Conservation (phyloP, 2,797 vertebrate species). For the Arremon brunneinucha region DNA sequence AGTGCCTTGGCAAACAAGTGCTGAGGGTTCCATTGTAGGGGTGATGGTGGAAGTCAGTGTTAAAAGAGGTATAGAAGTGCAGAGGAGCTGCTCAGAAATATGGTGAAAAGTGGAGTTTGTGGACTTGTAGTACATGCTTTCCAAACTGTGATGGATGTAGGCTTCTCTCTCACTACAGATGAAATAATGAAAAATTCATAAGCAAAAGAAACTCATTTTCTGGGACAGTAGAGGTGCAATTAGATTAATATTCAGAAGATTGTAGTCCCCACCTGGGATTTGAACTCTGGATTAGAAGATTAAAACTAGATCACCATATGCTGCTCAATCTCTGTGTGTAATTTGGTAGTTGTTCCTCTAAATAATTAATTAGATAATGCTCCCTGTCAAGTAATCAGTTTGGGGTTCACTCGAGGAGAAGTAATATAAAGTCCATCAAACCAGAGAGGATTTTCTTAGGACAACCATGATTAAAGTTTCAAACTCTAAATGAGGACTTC, state of each 20-base stretch:
- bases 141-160: not conserved
- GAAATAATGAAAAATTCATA: not conserved
- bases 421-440: not conserved
- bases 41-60: not conserved
- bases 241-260: conserved; percentile 9
- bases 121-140: not conserved
- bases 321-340: conserved; percentile 37
- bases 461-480: conserved; percentile 28
- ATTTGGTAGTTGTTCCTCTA: conserved; percentile 44
- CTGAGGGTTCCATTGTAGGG: not conserved
- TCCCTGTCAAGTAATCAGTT: conserved; percentile 38
- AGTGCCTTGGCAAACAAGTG: not conserved
- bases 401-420: conserved; percentile 17
- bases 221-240: not conserved
- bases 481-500: not conserved
- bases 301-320: conserved; percentile 43
- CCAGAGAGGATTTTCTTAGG: conserved; percentile 13
- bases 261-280: conserved; percentile 27
- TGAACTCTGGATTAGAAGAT: conserved; percentile 24
- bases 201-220: not conserved
- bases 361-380: conserved; percentile 54
- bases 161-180: not conserved
- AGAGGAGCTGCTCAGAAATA: not conserved
- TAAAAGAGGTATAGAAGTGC: not conserved
- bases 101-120: not conserved